phyloP scores from a whole-genome alignment of 2,113 vertebrate species.

The Acanthochromis polyacanthus region DNA sequence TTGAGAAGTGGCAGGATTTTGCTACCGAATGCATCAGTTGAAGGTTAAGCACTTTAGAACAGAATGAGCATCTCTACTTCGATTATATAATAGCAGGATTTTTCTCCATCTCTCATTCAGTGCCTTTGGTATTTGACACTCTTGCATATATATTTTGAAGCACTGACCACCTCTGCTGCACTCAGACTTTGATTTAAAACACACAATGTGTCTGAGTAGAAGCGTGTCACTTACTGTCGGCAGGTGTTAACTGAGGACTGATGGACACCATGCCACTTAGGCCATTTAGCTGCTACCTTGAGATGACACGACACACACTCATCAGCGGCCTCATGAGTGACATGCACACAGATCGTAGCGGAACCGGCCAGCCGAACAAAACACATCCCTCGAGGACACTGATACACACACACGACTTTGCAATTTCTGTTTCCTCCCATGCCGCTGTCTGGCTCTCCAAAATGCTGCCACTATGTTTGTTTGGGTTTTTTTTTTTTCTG shows the following conservation, averaged over 20 bases:
- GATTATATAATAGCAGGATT: too few species aligned
- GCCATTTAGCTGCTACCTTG: constrained; percentile 53
- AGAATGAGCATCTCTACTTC: too few species aligned
- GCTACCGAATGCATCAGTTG: too few species aligned
- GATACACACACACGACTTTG: constrained; percentile 17
- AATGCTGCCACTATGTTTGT: neutral
- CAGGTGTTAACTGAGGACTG: constrained; percentile 40
- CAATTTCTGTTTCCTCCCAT: constrained; percentile 5
- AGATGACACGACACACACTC: constrained; percentile 47
- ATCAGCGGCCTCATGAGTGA: constrained; percentile 38
- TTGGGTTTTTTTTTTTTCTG: too few species aligned
- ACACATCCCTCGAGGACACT: constrained; percentile 21
- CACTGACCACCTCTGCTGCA: neutral
- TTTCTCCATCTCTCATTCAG: too few species aligned
- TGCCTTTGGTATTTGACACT: too few species aligned
- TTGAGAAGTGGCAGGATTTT: too few species aligned
- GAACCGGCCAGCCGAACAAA: constrained; percentile 18
- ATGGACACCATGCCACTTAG: constrained; percentile 29
- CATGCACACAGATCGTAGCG: constrained; percentile 5
- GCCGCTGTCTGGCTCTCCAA: neutral
- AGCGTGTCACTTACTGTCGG: constrained; percentile 33
- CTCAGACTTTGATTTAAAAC: constrained; percentile 9
- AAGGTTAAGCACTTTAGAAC: too few species aligned
- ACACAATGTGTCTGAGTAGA: neutral
- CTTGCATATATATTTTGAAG: too few species aligned